A percentile compares a stretch with the other conserved stretches of the same genome.
Conservation (phyloP, 2,888 invertebrate species). For the Seira ritae region DNA sequence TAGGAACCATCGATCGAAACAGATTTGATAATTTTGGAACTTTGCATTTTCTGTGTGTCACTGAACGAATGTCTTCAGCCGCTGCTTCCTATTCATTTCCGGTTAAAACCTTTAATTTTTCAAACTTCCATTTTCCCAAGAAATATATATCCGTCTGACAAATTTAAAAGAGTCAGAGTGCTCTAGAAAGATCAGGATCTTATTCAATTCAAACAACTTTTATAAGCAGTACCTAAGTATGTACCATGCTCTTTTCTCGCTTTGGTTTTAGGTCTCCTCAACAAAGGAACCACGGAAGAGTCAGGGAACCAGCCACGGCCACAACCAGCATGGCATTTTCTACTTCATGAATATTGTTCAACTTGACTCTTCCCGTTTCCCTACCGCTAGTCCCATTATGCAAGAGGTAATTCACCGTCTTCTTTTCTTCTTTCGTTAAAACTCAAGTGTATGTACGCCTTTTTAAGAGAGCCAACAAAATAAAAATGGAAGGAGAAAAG, state of each 20-base stretch:
- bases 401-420: background rate
- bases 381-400: background rate
- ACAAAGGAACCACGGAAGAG: slow-evolving; percentile 23
- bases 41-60: too few relatives aligned
- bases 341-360: slow-evolving; percentile 42
- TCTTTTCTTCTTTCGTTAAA: slow-evolving; percentile 10
- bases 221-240: slow-evolving; percentile 24
- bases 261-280: too few relatives aligned
- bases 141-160: background rate
- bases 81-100: too few relatives aligned
- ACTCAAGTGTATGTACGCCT: background rate
- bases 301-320: too few relatives aligned
- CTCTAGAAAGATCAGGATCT: background rate
- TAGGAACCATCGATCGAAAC: too few relatives aligned
- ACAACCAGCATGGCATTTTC: slow-evolving; percentile 30
- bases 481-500: too few relatives aligned
- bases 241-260: too few relatives aligned
- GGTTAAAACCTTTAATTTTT: too few relatives aligned
- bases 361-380: slow-evolving; percentile 27
- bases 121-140: background rate
- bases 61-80: too few relatives aligned
- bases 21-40: too few relatives aligned
- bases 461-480: slow-evolving; percentile 1
- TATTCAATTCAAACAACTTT: background rate
- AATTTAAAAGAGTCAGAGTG: too few relatives aligned